Evolutionary conservation across 2,888 invertebrate genomes (phyloP).

Genomic region (Erebia palarica): DNA sequence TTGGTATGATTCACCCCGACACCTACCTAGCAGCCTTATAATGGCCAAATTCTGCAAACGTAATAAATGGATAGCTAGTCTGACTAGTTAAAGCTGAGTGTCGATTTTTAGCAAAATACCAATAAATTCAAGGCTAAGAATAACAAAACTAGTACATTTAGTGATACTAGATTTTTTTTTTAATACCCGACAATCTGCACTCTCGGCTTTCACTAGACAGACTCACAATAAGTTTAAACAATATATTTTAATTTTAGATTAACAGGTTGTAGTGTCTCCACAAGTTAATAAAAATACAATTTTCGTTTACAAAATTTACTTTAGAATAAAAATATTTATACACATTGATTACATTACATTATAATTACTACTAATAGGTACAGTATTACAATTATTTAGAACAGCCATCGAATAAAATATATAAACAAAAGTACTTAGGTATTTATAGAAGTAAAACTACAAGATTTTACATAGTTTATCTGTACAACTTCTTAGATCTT

Average conservation of each 20-base stretch:
- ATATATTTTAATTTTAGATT: background rate
- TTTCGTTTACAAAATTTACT: constrained; percentile 17
- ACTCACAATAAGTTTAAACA: too few relatives aligned
- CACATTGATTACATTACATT: constrained; percentile 11
- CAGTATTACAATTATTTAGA: background rate
- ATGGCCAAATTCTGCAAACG: too few relatives aligned
- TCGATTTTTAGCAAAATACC: too few relatives aligned
- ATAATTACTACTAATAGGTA: background rate
- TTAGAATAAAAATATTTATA: constrained; percentile 17
- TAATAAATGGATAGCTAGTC: too few relatives aligned
- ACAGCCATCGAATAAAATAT: constrained; percentile 9
- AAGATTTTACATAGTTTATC: constrained; percentile 9
- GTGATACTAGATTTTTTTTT: too few relatives aligned
- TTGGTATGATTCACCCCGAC: too few relatives aligned
- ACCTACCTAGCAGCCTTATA: too few relatives aligned
- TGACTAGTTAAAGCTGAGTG: too few relatives aligned
- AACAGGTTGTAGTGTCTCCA: background rate
- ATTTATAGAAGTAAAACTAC: background rate
- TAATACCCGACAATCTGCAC: too few relatives aligned
- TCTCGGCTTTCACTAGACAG: too few relatives aligned
- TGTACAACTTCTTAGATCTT: constrained; percentile 44
- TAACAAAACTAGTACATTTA: too few relatives aligned
- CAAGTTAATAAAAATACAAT: constrained; percentile 19
- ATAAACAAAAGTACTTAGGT: background rate
- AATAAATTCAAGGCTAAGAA: too few relatives aligned